phyloP scores from a whole-genome alignment of 2,113 vertebrate species.

The Rhinoptilus africanus region DNA sequence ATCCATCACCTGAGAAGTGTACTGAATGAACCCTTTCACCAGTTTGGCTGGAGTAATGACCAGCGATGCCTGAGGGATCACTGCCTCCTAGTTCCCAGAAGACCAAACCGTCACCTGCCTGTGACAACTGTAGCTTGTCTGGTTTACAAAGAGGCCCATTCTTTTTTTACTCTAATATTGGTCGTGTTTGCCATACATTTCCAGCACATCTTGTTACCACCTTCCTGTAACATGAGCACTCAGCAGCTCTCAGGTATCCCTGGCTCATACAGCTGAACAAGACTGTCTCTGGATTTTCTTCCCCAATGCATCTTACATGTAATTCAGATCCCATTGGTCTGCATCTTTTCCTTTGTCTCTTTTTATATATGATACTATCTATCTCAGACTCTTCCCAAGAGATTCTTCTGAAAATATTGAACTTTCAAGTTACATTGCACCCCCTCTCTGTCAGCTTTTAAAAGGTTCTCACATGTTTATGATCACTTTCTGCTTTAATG shows the following conservation, averaged over 20 bases:
- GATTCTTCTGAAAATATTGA: background rate
- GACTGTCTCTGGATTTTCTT: background rate
- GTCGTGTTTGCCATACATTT: background rate
- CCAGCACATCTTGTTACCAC: background rate
- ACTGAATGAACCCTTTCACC: background rate
- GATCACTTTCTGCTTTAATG: background rate
- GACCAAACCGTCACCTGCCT: background rate
- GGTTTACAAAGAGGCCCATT: background rate
- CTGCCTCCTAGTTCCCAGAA: background rate
- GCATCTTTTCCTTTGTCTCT: background rate
- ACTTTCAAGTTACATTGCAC: background rate
- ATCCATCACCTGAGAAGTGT: background rate
- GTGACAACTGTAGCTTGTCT: background rate
- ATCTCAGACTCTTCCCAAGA: background rate
- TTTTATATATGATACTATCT: background rate
- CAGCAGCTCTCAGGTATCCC: background rate
- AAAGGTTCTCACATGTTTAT: background rate
- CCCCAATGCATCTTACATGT: rapidly evolving
- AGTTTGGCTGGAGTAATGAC: background rate
- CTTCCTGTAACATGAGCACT: background rate
- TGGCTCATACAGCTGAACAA: background rate
- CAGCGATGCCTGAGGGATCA: background rate
- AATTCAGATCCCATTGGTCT: background rate
- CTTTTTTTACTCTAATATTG: background rate
- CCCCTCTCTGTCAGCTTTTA: background rate